These are phyloP conservation scores for Heterodera filipjevi DNA, from an alignment of 2,888 invertebrate genomes.

Conservation along the genomic window DNA sequence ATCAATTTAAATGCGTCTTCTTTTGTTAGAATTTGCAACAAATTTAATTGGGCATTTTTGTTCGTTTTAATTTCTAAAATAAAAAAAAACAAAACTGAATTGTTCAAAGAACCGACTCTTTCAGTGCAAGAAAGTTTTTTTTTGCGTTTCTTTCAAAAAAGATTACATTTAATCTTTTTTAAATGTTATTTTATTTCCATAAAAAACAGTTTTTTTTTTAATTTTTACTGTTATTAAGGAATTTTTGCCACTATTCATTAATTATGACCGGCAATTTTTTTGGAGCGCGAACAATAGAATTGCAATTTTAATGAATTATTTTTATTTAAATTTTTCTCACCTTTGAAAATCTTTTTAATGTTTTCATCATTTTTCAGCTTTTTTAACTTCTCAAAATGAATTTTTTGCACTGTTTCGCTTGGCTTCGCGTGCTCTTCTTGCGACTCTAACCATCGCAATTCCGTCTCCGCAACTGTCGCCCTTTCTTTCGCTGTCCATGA, in stretches of 20 bases:
- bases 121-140: too few relatives aligned
- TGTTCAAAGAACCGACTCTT: too few relatives aligned
- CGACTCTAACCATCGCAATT: not conserved
- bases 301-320: not conserved
- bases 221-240: too few relatives aligned
- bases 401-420: not conserved
- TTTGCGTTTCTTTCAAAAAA: not conserved
- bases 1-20: not conserved
- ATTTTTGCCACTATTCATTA: too few relatives aligned
- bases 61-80: not conserved
- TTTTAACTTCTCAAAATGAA: not conserved
- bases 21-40: not conserved
- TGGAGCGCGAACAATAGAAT: not conserved
- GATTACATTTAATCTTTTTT: not conserved
- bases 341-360: not conserved
- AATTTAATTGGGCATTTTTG: not conserved
- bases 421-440: not conserved
- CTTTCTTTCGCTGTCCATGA: not conserved
- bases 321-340: not conserved
- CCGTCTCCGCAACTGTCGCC: not conserved
- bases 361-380: not conserved
- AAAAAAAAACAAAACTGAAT: not conserved
- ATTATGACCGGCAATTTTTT: too few relatives aligned
- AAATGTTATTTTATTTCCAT: too few relatives aligned
- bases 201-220: too few relatives aligned